These are phyloP conservation scores for Capitella teleta DNA, from an alignment of 1,140 invertebrate genomes.

Conservation along the genomic window DNA sequence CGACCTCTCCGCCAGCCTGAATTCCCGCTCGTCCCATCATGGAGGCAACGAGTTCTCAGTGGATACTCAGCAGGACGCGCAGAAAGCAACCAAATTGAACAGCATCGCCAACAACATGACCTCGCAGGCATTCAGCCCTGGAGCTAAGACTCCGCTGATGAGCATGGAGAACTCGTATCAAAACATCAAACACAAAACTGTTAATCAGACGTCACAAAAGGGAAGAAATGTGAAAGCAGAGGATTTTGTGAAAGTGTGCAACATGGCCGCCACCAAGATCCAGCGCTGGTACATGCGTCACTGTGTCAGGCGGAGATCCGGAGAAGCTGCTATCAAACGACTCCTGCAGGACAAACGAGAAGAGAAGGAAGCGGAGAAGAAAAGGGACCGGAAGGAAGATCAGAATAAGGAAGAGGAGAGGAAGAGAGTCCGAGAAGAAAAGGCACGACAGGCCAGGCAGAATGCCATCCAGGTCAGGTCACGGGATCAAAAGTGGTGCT, in stretches of 20 bases:
- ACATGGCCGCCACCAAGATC: conserved; percentile 31
- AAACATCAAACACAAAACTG: conserved; percentile 39
- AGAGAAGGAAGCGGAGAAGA: conserved; percentile 6
- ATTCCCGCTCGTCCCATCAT: neutral
- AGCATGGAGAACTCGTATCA: conserved; percentile 39
- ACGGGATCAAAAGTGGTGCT: neutral
- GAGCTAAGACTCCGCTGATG: conserved; percentile 27
- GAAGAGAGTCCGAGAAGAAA: conserved; percentile 30
- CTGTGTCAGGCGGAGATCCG: conserved; percentile 15
- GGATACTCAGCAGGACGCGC: neutral
- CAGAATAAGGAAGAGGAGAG: conserved; percentile 20
- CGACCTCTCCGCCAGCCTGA: neutral
- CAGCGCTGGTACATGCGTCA: conserved; percentile 29
- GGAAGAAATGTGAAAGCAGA: conserved; percentile 20
- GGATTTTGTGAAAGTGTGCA: conserved; percentile 30
- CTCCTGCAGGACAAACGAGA: conserved; percentile 29
- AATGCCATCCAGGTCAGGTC: conserved; percentile 32
- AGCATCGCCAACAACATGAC: conserved; percentile 36
- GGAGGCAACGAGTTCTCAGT: too few species aligned
- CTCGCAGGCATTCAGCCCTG: conserved; percentile 22
- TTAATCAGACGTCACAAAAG: conserved; percentile 28
- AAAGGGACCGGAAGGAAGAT: conserved; percentile 3
- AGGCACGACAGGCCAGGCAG: conserved; percentile 28
- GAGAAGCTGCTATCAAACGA: conserved; percentile 28
- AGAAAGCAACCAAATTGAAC: conserved; percentile 1